These are phyloP conservation scores for Tangara arthus DNA, from an alignment of 2,797 vertebrate genomes.

Conservation along the genomic window DNA sequence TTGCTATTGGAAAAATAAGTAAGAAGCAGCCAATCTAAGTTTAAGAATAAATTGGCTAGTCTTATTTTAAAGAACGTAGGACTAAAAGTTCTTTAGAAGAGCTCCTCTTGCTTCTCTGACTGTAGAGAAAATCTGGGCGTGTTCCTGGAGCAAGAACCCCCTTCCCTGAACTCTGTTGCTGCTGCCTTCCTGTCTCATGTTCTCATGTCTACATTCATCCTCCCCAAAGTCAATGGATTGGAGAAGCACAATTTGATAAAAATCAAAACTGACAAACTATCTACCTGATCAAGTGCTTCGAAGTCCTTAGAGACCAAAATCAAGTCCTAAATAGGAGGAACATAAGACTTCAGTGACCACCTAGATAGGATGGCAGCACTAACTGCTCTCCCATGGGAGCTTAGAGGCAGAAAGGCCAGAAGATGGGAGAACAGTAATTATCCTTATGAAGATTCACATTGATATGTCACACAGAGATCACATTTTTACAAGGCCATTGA, in stretches of 20 bases:
- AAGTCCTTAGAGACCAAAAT: not conserved
- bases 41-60: not conserved
- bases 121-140: not conserved
- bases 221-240: not conserved
- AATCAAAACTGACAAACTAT: not conserved
- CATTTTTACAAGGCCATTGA: not conserved
- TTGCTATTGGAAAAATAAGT: not conserved
- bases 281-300: not conserved
- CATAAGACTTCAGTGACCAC: not conserved
- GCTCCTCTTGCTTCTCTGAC: not conserved
- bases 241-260: not conserved
- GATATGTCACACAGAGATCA: not conserved
- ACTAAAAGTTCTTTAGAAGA: not conserved
- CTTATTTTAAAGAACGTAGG: not conserved
- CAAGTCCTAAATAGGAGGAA: not conserved
- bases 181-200: not conserved
- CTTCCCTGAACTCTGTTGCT: not conserved
- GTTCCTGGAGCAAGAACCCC: not conserved
- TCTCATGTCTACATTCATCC: not conserved
- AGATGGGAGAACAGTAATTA: not conserved
- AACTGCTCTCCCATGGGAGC: not conserved
- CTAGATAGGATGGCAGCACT: not conserved
- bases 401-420: not conserved
- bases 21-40: not conserved
- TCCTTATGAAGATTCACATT: not conserved